Evolutionary conservation across 2,797 vertebrate species (phyloP).

Genomic region (Sparidentex hasta): DNA sequence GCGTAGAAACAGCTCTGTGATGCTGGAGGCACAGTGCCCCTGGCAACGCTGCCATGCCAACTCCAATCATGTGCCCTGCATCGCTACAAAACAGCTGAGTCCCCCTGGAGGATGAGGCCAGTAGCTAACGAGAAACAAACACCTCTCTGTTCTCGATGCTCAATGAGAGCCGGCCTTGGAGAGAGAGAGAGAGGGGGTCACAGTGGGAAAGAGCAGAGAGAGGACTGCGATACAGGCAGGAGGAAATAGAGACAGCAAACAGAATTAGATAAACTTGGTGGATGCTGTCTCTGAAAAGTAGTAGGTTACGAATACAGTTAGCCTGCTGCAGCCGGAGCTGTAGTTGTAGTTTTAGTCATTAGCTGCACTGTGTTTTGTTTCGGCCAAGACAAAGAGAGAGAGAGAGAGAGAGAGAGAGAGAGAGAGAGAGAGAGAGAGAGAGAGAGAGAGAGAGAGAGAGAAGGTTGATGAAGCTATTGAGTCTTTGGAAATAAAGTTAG

Average conservation of each 20-base stretch:
- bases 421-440: not conserved
- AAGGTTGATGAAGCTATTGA: not conserved
- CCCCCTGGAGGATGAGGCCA: constrained; percentile 69
- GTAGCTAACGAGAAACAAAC: constrained; percentile 79
- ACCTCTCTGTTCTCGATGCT: constrained; percentile 69
- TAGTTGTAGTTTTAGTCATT: constrained; percentile 20
- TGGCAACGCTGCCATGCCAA: constrained; percentile 83
- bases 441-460: not conserved
- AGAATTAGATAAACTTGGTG: constrained; percentile 38
- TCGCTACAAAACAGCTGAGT: constrained; percentile 73
- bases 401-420: not conserved
- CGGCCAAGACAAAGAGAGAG: constrained; percentile 4
- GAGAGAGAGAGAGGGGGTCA: constrained; percentile 43
- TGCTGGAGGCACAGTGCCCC: constrained; percentile 73
- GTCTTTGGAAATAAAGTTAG: not conserved
- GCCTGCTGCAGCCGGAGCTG: not conserved
- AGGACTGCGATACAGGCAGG: constrained; percentile 32
- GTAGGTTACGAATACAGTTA: not conserved
- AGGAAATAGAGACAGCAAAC: constrained; percentile 34
- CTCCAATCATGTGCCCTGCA: constrained; percentile 80
- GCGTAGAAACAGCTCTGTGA: constrained; percentile 58
- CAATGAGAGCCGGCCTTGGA: constrained; percentile 40
- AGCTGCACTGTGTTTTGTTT: constrained; percentile 21
- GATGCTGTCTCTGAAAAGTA: constrained; percentile 29
- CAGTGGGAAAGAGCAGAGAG: constrained; percentile 18